Percentiles rank a stretch among this genome's conserved stretches.
These are phyloP conservation scores for Daubentonia madagascariensis DNA, from an alignment of 2,113 vertebrate genomes.

Conservation along the genomic window DNA sequence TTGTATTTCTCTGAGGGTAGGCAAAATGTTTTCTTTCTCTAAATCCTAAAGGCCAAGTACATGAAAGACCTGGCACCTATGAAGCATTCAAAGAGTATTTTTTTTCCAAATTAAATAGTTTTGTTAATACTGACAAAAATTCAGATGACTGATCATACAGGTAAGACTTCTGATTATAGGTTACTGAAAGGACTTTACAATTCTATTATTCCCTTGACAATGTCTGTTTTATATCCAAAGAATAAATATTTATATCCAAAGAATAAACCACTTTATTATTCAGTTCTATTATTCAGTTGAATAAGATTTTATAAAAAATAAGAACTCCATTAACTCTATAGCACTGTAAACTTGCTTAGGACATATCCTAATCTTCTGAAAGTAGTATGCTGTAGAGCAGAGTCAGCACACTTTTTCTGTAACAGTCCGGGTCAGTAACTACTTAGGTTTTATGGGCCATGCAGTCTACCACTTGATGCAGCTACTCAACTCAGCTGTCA, in stretches of 20 bases:
- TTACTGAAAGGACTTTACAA: not conserved
- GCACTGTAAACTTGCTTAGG: not conserved
- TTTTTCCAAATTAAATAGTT: not conserved
- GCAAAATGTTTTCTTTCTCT: not conserved
- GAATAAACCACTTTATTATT: too few relatives aligned
- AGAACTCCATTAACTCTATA: not conserved
- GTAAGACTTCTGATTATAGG: not conserved
- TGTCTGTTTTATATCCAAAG: not conserved
- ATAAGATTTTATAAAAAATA: not conserved
- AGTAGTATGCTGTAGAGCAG: not conserved
- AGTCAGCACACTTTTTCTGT: not conserved
- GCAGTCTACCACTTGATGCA: not conserved
- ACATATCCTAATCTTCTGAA: not conserved
- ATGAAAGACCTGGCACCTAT: not conserved
- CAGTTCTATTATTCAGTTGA: not conserved
- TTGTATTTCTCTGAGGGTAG: not conserved
- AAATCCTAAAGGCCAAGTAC: not conserved
- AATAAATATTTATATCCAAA: not conserved
- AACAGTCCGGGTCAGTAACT: not conserved
- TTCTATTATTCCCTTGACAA: not conserved
- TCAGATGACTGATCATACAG: not conserved
- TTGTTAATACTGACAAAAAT: conserved; percentile 4
- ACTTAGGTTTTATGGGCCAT: not conserved
- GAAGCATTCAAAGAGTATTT: not conserved
- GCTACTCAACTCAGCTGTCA: not conserved